Percentiles rank a stretch among this genome's conserved stretches.
phyloP scores from a whole-genome alignment of 1,140 invertebrate species.

The Lordiphosa collinella region DNA sequence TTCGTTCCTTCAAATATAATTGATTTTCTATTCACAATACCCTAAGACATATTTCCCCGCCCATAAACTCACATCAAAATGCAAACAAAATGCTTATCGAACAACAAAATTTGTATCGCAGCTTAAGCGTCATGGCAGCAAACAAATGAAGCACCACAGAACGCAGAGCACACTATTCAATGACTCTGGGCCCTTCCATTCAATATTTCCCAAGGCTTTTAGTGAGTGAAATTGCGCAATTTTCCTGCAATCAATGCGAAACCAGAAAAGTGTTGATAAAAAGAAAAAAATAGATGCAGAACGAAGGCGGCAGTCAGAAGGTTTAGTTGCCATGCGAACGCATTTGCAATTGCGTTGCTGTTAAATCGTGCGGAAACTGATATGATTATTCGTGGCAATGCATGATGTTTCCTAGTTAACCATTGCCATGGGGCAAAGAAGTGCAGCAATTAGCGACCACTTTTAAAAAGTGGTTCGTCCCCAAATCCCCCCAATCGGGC shows the following conservation, averaged over 20 bases:
- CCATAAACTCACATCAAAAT: no score
- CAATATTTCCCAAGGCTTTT: constrained; percentile 51
- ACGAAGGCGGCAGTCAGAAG: constrained; percentile 5
- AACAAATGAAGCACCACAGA: constrained; percentile 32
- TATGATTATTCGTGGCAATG: constrained; percentile 60
- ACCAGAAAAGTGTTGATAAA: constrained; percentile 59
- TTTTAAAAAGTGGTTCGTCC: not conserved
- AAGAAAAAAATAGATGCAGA: constrained; percentile 18
- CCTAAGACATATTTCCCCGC: no score
- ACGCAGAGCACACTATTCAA: constrained; percentile 2
- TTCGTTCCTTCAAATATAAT: no score
- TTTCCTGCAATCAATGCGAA: constrained; percentile 70
- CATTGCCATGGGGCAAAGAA: constrained; percentile 14
- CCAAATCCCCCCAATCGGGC: constrained; percentile 14
- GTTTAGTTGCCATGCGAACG: constrained; percentile 48
- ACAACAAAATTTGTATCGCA: constrained; percentile 64
- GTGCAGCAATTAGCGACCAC: constrained; percentile 47
- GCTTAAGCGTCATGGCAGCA: constrained; percentile 66
- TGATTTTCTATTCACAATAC: no score
- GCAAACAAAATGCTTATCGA: constrained; percentile 70
- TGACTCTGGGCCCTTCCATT: constrained; percentile 15
- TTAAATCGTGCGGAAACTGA: constrained; percentile 76
- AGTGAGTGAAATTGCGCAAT: constrained; percentile 69
- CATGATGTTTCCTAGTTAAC: not conserved
- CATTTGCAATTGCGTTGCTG: constrained; percentile 53